Evolutionary conservation across 2,888 invertebrate species (phyloP).

Genomic region (Pantelozetes paolii): DNA sequence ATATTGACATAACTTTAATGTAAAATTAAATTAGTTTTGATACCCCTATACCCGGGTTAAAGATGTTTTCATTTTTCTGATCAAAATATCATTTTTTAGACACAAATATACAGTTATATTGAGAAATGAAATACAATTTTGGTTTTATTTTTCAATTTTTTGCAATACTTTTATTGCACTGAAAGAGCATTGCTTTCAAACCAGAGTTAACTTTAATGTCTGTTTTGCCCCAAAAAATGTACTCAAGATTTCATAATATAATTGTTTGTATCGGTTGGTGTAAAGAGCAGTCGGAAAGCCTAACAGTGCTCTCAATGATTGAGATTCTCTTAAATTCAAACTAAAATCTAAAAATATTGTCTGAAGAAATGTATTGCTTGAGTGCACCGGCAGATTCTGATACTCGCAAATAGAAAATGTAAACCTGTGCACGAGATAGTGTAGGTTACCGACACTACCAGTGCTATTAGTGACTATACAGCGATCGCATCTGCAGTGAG

Average conservation of each 20-base stretch:
- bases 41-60: too few relatives aligned
- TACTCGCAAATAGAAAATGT: not conserved
- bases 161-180: not conserved
- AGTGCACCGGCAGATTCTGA: not conserved
- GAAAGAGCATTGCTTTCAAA: not conserved
- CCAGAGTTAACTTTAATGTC: not conserved
- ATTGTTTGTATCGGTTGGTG: constrained; percentile 2
- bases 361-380: constrained; percentile 7
- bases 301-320: not conserved
- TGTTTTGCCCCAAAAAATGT: not conserved
- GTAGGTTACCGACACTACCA: not conserved
- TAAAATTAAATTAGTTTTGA: too few relatives aligned
- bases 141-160: too few relatives aligned
- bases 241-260: not conserved
- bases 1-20: too few relatives aligned
- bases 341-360: not conserved
- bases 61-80: too few relatives aligned
- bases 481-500: constrained; percentile 2
- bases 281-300: not conserved
- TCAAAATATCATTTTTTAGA: too few relatives aligned
- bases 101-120: too few relatives aligned
- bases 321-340: constrained; percentile 21
- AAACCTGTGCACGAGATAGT: not conserved
- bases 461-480: not conserved
- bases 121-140: too few relatives aligned